Base-by-base conservation (phyloP, 2,888 invertebrate genomes). In the Laothoe populi region DNA sequence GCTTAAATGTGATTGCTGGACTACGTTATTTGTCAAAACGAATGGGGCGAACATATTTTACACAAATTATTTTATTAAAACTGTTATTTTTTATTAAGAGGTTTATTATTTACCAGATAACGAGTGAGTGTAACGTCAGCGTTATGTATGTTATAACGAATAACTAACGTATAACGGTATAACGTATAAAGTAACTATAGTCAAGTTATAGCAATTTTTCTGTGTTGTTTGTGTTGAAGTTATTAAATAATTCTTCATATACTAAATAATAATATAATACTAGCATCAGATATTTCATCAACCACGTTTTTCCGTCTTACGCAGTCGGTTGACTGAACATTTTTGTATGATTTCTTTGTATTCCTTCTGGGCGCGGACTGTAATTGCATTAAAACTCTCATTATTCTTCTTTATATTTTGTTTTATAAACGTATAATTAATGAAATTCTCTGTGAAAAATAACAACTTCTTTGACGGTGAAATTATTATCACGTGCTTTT, bases 311-410 rank as follows among this genome's bases (percentile, higher is more conserved):
- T 16, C 8, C 11, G 19, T 35, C 19, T 35, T 19, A 53, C 16
- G n/a, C 40, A 21, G 21, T 57, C 57, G 38, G 57, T 21, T 38
- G 57, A 57, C 67, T 63, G 64, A 67, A 61, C 69, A 64, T 46
- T 68, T 70, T 71, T 70, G 66, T 67, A 65, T 69, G 60, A 73
- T 69, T 70, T 71, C n/a, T n/a, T n/a, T n/a, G n/a, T 67, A 62
- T 65, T 60, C 71, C n/a, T n/a, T 70, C 69, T 64, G 64, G 61
- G 62, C 68, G 64, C 62, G 68, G 70, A 70, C 70, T 63, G 67
- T 81, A 82, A 82, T 81, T 81, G 74, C 74, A 76, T 81, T 75
- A 77, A 79, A 78, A 79, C 74, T 71, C 75, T 75, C 78, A 79
- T 79, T 78, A 75, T 73, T 71, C 69, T 68, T 62, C 69, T 70